These are phyloP conservation scores for Capra hircus DNA, from an alignment of 2,113 vertebrate genomes.

Conservation along the genomic window DNA sequence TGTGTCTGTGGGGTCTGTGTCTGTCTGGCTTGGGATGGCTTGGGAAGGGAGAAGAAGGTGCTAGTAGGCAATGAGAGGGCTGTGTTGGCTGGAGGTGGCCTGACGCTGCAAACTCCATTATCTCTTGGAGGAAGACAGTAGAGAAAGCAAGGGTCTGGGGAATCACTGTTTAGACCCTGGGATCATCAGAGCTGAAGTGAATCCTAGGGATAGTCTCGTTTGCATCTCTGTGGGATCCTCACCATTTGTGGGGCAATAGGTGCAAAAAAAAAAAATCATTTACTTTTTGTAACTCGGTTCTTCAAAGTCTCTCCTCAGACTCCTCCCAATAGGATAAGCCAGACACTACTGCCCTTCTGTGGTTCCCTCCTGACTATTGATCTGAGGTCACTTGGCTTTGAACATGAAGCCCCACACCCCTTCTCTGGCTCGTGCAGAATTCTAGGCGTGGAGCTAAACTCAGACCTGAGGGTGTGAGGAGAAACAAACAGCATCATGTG, in stretches of 20 bases:
- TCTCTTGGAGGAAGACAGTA: neutral
- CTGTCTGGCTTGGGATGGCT: neutral
- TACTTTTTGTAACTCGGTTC: neutral
- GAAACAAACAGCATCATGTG: too few species aligned
- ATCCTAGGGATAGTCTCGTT: neutral
- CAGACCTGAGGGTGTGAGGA: neutral
- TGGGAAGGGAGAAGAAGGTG: neutral
- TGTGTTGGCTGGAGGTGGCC: neutral
- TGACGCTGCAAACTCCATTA: rapidly evolving
- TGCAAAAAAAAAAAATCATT: neutral
- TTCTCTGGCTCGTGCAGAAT: neutral
- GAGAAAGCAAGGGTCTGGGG: neutral
- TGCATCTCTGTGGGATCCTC: neutral
- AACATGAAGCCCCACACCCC: too few species aligned
- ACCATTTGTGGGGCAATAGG: neutral
- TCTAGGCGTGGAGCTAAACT: neutral
- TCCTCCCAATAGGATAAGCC: neutral
- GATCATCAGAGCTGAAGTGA: neutral
- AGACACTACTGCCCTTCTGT: rapidly evolving
- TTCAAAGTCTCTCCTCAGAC: neutral
- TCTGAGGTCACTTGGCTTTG: neutral
- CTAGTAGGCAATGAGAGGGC: neutral
- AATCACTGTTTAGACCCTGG: neutral
- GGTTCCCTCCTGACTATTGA: too few species aligned
- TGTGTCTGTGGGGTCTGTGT: neutral